Conservation (phyloP, 2,888 invertebrate species). For the Panorpa germanica region DNA sequence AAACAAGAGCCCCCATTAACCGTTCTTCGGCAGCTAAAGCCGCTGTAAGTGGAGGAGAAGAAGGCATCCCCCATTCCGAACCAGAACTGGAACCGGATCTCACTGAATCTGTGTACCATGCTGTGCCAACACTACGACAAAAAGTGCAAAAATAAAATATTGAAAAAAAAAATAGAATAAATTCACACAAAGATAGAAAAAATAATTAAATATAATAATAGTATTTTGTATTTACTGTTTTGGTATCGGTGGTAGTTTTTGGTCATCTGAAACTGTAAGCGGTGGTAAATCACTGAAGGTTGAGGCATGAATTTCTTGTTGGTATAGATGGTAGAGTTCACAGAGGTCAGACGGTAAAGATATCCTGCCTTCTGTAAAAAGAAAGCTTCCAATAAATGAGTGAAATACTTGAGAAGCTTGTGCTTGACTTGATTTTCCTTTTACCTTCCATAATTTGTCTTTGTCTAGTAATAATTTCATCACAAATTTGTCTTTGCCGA, state of each 20-base stretch:
- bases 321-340: conserved; percentile 64
- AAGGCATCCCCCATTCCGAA: too few species aligned
- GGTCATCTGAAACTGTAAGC: conserved; percentile 12
- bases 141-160: too few species aligned
- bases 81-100: too few species aligned
- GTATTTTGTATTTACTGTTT: background rate
- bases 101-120: too few species aligned
- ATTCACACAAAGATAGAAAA: conserved; percentile 1
- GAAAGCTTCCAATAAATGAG: background rate
- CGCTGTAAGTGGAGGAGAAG: too few species aligned
- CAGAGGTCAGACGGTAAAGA: conserved; percentile 54
- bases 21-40: too few species aligned
- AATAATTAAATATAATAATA: background rate
- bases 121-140: too few species aligned
- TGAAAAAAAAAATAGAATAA: background rate
- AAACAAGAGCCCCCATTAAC: too few species aligned
- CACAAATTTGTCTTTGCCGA: conserved; percentile 68
- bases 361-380: conserved; percentile 39
- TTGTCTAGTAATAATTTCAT: conserved; percentile 82
- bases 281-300: conserved; percentile 57
- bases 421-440: background rate
- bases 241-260: conserved; percentile 13
- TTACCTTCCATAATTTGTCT: conserved; percentile 66
- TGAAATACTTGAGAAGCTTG: background rate
- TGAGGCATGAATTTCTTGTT: conserved; percentile 73